Base-by-base conservation (phyloP, 2,888 invertebrate genomes). In the Cylloceria caligata region DNA sequence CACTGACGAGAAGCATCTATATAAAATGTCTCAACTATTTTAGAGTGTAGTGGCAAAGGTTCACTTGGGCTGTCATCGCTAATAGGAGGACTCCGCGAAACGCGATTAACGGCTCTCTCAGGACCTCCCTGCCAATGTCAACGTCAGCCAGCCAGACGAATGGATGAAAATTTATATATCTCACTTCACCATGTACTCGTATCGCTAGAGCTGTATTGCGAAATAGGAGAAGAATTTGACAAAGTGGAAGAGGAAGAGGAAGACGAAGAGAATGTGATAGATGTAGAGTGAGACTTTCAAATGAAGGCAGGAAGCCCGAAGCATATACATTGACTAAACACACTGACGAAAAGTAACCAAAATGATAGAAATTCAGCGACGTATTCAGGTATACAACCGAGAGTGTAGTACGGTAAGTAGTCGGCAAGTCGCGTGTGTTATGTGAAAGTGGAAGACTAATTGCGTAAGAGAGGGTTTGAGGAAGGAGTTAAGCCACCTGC, bases 401-500 rank as follows among this genome's bases (percentile, higher is more conserved):
- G 9, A 62, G 13, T n/a, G 42, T n/a, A 13, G 39, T 57, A 67
- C 71, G 76, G 65, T 67, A 76, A 76, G 39, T 67, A 72, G 72
- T 72, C 71, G 57, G 39, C 19, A 55, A 16, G 21, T 9, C 3
- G 30, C 16, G 55, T n/a, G 55, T 45, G 62, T 74, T 75, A 69
- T 42, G 36, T 42, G 76, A 65, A 47, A 76, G 65, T 67, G 67
- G 24, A 76, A 76, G 81, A 72, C 81, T 81, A 81, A 81, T 81
- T 81, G 72, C 60, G 49, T 76, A 34, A 72, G 47, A 52, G 69
- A 64, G 71, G 49, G 60, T 62, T 42, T 45, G 57, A 64, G 34
- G 45, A 45, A 65, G 57, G 75, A 67, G 75, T 67, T 42, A 21
- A 42, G 45, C 45, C 57, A 67, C 57, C 42, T 57, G 42, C 71